These are phyloP conservation scores for Xylocopa sonorina DNA, from an alignment of 1,140 invertebrate species.

Conservation along the genomic window DNA sequence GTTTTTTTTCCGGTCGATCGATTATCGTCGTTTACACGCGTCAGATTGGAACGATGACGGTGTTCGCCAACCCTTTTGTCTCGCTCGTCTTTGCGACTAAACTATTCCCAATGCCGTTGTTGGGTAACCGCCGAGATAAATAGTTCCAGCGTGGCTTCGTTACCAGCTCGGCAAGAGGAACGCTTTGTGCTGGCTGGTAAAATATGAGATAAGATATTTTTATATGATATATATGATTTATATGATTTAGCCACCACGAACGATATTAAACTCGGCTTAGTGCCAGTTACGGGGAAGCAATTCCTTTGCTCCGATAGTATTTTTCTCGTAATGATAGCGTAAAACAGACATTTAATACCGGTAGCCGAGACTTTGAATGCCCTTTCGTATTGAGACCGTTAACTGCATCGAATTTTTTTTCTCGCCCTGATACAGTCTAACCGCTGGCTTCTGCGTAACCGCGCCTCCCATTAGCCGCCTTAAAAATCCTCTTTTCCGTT, in stretches of 20 bases:
- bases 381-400: conserved; percentile 62
- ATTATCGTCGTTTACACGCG: conserved; percentile 25
- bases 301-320: no score
- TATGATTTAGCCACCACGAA: no score
- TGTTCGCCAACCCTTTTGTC: background rate
- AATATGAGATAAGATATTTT: background rate
- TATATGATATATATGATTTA: conserved; percentile 1
- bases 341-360: conserved; percentile 31
- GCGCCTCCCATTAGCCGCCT: conserved; percentile 57
- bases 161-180: background rate
- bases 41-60: background rate
- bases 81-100: background rate
- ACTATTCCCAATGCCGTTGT: background rate
- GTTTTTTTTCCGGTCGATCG: background rate
- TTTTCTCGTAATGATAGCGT: background rate
- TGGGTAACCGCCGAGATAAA: background rate
- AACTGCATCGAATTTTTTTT: conserved; percentile 57
- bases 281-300: background rate
- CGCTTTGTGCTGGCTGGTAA: background rate
- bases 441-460: conserved; percentile 39
- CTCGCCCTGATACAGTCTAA: conserved; percentile 21
- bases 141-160: conserved; percentile 1
- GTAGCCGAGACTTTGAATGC: conserved; percentile 43
- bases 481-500: conserved; percentile 66
- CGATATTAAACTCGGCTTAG: background rate